Evolutionary conservation across 2,113 vertebrate genomes (phyloP).

Genomic region (Rousettus leschenaultii): DNA sequence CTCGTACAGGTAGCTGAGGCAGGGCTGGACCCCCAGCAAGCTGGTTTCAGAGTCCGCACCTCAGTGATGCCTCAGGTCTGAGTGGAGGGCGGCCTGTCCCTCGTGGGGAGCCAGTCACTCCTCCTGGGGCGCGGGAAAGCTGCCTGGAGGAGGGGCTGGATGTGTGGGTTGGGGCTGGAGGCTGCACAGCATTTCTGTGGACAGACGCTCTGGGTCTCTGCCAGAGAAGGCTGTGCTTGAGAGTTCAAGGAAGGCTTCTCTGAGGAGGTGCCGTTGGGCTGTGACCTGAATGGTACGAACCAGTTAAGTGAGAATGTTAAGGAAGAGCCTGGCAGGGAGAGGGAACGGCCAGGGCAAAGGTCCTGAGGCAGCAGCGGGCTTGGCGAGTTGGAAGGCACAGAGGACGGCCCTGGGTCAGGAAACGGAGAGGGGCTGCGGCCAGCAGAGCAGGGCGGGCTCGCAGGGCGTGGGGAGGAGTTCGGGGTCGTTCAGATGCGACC

Average conservation of each 20-base stretch:
- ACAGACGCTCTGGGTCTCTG: neutral
- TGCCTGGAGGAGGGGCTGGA: neutral
- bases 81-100: neutral
- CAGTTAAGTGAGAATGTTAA: neutral
- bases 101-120: rapidly evolving
- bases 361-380: neutral
- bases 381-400: neutral
- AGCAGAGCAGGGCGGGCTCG: neutral
- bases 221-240: neutral
- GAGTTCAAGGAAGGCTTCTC: neutral
- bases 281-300: neutral
- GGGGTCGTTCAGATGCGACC: neutral
- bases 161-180: neutral
- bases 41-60: neutral
- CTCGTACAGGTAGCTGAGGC: neutral
- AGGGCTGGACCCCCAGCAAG: neutral
- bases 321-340: neutral
- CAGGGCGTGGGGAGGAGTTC: neutral
- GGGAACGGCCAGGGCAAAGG: neutral
- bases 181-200: neutral
- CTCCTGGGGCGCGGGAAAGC: rapidly evolving
- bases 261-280: neutral
- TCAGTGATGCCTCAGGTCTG: neutral
- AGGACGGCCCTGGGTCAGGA: neutral
- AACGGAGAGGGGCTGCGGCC: neutral